Conservation (phyloP, 2,113 vertebrate genomes). For the Raphicerus campestris region DNA sequence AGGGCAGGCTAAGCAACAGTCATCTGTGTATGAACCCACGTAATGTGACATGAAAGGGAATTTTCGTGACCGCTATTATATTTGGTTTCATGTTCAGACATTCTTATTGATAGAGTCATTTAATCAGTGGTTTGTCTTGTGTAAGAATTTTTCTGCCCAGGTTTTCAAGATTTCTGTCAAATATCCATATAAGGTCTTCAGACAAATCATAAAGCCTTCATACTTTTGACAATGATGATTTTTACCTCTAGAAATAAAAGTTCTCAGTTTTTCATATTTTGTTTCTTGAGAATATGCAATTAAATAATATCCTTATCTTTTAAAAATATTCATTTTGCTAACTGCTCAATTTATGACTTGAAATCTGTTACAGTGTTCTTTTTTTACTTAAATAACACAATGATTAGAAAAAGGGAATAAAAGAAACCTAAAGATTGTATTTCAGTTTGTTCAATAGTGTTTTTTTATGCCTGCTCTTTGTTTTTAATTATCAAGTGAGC, state of each 20-base stretch:
- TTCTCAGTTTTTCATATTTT: conserved; percentile 6
- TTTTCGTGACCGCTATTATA: conserved; percentile 37
- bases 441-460: conserved; percentile 9
- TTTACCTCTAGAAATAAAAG: conserved; percentile 26
- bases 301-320: conserved; percentile 4
- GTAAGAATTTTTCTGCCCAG: background rate
- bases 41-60: conserved; percentile 60
- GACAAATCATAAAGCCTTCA: background rate
- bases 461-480: background rate
- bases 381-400: background rate
- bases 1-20: background rate
- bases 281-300: background rate
- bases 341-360: background rate
- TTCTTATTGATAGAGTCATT: conserved; percentile 60
- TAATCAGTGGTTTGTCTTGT: conserved; percentile 50
- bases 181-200: conserved; percentile 24
- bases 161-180: conserved; percentile 38
- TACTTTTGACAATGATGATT: conserved; percentile 28
- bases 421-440: background rate
- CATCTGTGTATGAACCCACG: conserved; percentile 4
- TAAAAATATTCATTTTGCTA: background rate
- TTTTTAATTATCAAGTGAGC: conserved; percentile 8
- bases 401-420: background rate
- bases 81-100: conserved; percentile 63
- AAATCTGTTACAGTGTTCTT: background rate